Evolutionary conservation across 1,140 invertebrate species (phyloP), one percentile per base, ranked within the genome.

Genomic region (Lordiphosa mommai): DNA sequence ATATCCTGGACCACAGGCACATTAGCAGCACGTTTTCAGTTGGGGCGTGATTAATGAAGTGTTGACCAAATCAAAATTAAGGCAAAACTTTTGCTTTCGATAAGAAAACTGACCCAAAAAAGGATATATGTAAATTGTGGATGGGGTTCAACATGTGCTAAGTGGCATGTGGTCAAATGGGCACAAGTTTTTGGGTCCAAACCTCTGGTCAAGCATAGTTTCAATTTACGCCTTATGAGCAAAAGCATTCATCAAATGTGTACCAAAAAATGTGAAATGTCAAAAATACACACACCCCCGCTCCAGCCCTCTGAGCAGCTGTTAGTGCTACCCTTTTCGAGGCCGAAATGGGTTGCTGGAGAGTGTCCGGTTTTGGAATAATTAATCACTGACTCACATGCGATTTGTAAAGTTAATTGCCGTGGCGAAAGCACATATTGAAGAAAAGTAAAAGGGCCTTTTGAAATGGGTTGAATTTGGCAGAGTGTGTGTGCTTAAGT

Each of bases 381-480:
- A 84, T 84, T 84, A 84, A 84, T 84, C 77, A 84, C 77, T 77
- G 77, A 56, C 79, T 84, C 79, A 76, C 79, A 85, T 84, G 77
- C 77, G 77, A 84, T 84, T 84, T 84, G 77, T 84, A 85, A 84
- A 84, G 77, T 84, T 84, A 84, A 84, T 84, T 84, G 66, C 77
- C 77, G 79, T 84, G 68, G 68, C 77, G 77, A 84, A 84, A 84
- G 72, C 67, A 51, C 61, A 82, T 60, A 47, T 53, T 37, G 43
- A 55, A 46, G 30, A 33, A 12, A 13, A 27, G 7, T 9, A 20
- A 33, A 17, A 51, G 63, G 52, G 60, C 44, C 40, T 8, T 3
- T 17, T 43, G 23, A 8, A 14, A 23, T 13, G 33, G 16, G 14
- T n/a, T 12, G 38, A 7, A 32, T n/a, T n/a, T 8, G 34, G 56